Evolutionary conservation across 2,888 invertebrate genomes (phyloP).

Genomic region (Oxycera nigricornis): DNA sequence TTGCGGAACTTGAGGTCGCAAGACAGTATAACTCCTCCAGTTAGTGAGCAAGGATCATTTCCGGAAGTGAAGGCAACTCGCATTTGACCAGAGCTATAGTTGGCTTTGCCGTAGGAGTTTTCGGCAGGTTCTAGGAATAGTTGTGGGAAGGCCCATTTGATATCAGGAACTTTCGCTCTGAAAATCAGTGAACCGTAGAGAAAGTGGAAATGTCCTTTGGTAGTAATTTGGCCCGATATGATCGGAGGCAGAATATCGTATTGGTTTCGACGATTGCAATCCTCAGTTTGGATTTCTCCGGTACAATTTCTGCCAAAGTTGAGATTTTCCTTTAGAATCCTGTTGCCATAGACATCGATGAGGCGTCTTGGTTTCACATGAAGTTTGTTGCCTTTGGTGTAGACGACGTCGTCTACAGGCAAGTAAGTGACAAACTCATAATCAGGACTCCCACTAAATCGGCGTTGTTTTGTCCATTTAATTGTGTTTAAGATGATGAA

Average conservation of each 20-base stretch:
- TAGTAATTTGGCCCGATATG: conserved; percentile 69
- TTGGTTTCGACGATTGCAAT: conserved; percentile 51
- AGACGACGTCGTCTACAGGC: conserved; percentile 43
- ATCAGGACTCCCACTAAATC: conserved; percentile 55
- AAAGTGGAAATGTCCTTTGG: conserved; percentile 70
- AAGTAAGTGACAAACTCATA: conserved; percentile 55
- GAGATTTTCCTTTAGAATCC: conserved; percentile 13
- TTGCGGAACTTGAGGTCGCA: conserved; percentile 53
- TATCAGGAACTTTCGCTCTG: conserved; percentile 74
- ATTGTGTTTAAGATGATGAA: conserved; percentile 52
- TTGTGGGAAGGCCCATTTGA: conserved; percentile 80
- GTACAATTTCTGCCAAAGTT: conserved; percentile 56
- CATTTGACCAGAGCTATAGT: conserved; percentile 72
- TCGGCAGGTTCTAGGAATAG: conserved; percentile 71
- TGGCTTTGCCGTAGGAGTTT: conserved; percentile 66
- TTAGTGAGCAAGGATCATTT: conserved; percentile 59
- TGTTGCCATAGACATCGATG: conserved; percentile 43
- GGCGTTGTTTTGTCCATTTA: conserved; percentile 56
- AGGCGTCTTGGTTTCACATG: conserved; percentile 50
- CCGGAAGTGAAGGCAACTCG: conserved; percentile 75
- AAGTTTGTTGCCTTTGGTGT: conserved; percentile 50
- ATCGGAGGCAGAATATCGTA: conserved; percentile 71
- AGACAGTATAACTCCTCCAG: conserved; percentile 54
- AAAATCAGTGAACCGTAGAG: conserved; percentile 74
- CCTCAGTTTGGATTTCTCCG: conserved; percentile 51